Base-by-base conservation (phyloP, 1,140 invertebrate species). In the Popillia japonica region DNA sequence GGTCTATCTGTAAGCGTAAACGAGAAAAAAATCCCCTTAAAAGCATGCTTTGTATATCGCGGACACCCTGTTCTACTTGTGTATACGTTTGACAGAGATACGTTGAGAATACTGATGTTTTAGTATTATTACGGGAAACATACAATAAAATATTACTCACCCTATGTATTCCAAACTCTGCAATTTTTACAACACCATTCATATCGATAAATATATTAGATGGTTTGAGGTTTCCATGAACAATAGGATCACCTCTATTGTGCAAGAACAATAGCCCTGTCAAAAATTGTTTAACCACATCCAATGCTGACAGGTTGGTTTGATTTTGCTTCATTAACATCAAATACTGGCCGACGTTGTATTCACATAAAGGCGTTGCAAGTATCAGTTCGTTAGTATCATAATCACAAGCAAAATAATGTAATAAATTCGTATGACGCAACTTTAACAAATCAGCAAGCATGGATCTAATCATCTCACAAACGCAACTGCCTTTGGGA, bases 181-280 rank as follows among this genome's bases (percentile, higher is more conserved):
- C 85, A 27, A 87, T 77, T 76, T 83, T 81, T 14, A 87, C 79
- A n/a, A 80, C 80, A 20, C 86, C 86, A 48, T 82, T 79, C 23
- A 83, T 77, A 79, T 87, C 84, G 0, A 87, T 79, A 14, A 87
- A 82, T 48, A 87, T 82, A 79, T 87, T 87, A 2, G 84, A 83
- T 23, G 86, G 87, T 80, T 87, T 87, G 17, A 87, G 79, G 78
- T 87, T 87, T 3, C 87, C 87, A 77, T 87, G 87, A 42, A 87
- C 80, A 40, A 87, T 85, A 17, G 86, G 85, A 40, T 80, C 76
- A 7, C 76, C 72, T 4, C 79, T 76, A 41, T 84, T 80, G 75
- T 87, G 87, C 4, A 87, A 79, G 78, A 82, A 86, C 76, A 82
- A 82, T 17, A 87, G 48, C n/a, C 86, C 87, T 20, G 41, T 73